Evolutionary conservation across 2,888 invertebrate species (phyloP).

Genomic region (Clivina fossor): DNA sequence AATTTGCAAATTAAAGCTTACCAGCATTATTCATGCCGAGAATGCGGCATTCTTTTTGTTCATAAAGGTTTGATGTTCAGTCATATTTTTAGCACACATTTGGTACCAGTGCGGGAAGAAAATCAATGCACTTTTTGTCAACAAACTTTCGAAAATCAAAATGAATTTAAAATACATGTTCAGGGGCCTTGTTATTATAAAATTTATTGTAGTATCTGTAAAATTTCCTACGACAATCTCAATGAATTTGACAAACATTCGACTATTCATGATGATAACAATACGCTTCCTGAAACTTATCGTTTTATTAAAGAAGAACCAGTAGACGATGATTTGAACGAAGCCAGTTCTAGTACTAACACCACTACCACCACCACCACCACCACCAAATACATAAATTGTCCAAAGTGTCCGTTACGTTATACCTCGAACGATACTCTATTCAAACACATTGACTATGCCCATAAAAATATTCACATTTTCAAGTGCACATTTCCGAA

Average conservation of each 20-base stretch:
- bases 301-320: too few species aligned
- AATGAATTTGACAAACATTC: constrained; percentile 20
- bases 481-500: background rate
- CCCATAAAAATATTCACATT: background rate
- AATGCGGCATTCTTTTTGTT: constrained; percentile 48
- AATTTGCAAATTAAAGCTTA: constrained; percentile 45
- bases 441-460: background rate
- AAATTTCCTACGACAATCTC: background rate
- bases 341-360: too few species aligned
- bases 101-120: constrained; percentile 35
- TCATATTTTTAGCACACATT: constrained; percentile 50
- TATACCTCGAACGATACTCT: background rate
- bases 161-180: constrained; percentile 49
- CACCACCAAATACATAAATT: too few species aligned
- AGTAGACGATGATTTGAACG: too few species aligned
- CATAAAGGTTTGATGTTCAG: constrained; percentile 50
- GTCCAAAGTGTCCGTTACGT: background rate
- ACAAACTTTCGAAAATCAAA: constrained; percentile 44
- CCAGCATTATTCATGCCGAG: constrained; percentile 49
- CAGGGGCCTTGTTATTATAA: constrained; percentile 48
- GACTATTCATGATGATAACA: constrained; percentile 8
- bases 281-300: too few species aligned
- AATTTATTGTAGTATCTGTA: constrained; percentile 51
- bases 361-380: too few species aligned
- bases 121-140: constrained; percentile 46